Evolutionary conservation across 2,113 vertebrate genomes (phyloP), one percentile per base, ranked within the genome.

Genomic region (Prinia subflava): DNA sequence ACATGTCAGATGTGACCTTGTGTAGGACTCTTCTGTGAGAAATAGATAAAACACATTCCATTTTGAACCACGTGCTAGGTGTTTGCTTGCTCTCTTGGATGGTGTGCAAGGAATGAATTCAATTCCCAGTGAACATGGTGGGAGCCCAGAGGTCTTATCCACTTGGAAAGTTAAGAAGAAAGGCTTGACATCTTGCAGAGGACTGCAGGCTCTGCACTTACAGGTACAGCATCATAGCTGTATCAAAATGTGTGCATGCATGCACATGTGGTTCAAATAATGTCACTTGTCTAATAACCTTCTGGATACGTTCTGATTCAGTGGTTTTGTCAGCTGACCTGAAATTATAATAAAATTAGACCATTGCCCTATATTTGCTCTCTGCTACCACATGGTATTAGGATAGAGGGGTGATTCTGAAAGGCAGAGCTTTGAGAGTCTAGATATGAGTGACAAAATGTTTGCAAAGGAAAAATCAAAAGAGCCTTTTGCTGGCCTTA

Each of bases 1-100:
- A 92, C 93, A 31, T 47, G 31, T 90, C 64, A 78, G 83, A 88
- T 92, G 73, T 94, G 83, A 89, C 85, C 76, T 95, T 92, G 79
- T 3, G 0, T 35, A 60, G 42, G 56, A 28, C 63, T 78, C 31
- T 83, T 91, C 60, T 7, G 13, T 82, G 68, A 94, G 83, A 83
- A 80, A 94, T 0, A 90, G 76, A 93, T 92, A 80, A 96, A 90
- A 76, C 30, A 47, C 80, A 75, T 92, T 94, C 83, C 76, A 70
- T 63, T 79, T 53, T 70, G 59, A 90, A 59, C 68, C 76, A 59
- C 2, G 1, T 89, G 94, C 55, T 76, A 77, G 67, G 53, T 88
- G 22, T 83, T 83, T 55, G 17, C 70, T 92, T 63, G 53, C 53
- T 87, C 33, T 59, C 30, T 74, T 19, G 7, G 49, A 67, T 89